Percentiles rank a stretch among this genome's conserved stretches.
Conservation (phyloP, 2,797 vertebrate genomes). For the Prionace glauca region DNA sequence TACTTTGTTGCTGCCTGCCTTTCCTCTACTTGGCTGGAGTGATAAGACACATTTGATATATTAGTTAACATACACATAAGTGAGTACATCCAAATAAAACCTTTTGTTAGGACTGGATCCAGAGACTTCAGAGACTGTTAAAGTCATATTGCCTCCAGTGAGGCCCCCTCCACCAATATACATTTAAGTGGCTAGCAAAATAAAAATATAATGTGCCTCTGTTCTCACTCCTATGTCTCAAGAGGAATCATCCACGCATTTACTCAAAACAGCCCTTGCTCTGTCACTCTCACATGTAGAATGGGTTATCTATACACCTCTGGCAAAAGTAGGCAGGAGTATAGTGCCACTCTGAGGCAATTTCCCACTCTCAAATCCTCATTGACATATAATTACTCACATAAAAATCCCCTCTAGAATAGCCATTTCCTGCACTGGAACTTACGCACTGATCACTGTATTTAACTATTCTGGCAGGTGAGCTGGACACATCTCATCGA, state of each 20-base stretch:
- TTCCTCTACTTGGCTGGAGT: background rate
- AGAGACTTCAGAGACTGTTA: background rate
- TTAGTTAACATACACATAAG: background rate
- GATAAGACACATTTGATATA: conserved; percentile 5
- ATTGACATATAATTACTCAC: background rate
- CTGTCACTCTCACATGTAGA: background rate
- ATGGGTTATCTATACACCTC: background rate
- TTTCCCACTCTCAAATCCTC: too few species aligned
- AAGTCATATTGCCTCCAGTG: background rate
- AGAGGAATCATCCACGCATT: background rate
- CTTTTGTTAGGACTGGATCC: background rate
- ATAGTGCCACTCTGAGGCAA: background rate
- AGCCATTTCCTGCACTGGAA: background rate
- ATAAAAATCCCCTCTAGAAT: background rate
- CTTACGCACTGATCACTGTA: background rate
- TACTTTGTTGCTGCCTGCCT: background rate
- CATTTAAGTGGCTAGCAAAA: background rate
- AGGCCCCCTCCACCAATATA: too few species aligned
- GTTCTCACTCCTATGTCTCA: background rate
- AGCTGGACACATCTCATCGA: background rate
- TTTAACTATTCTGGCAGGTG: background rate
- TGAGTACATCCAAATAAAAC: background rate
- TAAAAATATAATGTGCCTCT: background rate
- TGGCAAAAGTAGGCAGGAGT: background rate
- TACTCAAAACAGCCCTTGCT: background rate